Evolutionary conservation across 1,140 invertebrate species (phyloP).

Genomic region (Belonocnema kinseyi): DNA sequence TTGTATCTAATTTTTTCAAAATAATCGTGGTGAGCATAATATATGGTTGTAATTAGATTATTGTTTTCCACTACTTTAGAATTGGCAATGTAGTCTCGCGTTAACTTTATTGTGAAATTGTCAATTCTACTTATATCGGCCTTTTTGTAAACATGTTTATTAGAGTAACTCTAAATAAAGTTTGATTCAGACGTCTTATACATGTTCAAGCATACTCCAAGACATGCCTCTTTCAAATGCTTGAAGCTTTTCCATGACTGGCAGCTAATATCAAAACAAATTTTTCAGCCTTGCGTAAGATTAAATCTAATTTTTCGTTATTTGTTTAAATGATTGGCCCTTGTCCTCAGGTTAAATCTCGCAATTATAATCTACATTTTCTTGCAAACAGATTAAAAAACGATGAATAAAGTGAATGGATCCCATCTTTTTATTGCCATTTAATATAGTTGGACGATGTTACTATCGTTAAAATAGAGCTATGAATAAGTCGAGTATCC

Average conservation of each 20-base stretch:
- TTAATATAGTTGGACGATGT: no score
- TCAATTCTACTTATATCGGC: slow-evolving; percentile 29
- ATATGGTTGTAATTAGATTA: slow-evolving; percentile 21
- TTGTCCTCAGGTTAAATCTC: slow-evolving; percentile 28
- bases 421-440: no score
- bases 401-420: no score
- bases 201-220: neutral
- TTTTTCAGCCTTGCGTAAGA: neutral
- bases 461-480: no score
- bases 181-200: slow-evolving; percentile 10
- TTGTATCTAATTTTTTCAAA: neutral
- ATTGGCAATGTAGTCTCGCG: neutral
- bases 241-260: neutral
- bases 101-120: slow-evolving; percentile 27
- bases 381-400: no score
- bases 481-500: neutral
- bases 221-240: neutral
- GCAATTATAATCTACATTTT: slow-evolving; percentile 31
- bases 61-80: neutral
- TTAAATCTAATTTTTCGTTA: slow-evolving; percentile 33
- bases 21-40: neutral
- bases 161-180: neutral
- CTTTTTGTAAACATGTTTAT: slow-evolving; percentile 24
- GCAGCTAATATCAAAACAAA: no score
- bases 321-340: slow-evolving; percentile 30